Percentiles rank a stretch among this genome's conserved stretches.
These are phyloP conservation scores for Clarias fuscus DNA, from an alignment of 2,797 vertebrate genomes.

Conservation along the genomic window DNA sequence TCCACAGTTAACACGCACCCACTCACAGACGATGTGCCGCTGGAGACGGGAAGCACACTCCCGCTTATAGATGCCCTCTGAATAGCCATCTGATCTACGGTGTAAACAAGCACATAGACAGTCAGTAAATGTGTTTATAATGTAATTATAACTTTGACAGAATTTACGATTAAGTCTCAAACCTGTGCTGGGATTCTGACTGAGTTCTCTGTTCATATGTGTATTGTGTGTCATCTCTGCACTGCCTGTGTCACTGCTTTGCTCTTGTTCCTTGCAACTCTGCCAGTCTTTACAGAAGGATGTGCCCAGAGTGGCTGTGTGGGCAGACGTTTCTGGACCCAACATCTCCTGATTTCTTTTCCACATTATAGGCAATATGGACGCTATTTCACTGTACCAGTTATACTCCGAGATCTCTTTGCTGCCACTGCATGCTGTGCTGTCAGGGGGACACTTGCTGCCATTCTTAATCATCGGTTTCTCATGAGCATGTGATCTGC, in stretches of 20 bases:
- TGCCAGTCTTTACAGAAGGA: constrained; percentile 18
- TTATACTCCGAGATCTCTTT: neutral
- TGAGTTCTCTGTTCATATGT: neutral
- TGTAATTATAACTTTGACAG: neutral
- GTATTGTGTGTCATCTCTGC: neutral
- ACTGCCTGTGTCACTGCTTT: neutral
- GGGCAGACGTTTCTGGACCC: neutral
- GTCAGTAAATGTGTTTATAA: constrained; percentile 5
- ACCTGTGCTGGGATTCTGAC: neutral
- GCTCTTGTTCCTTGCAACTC: constrained; percentile 12
- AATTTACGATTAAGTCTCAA: neutral
- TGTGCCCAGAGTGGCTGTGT: neutral
- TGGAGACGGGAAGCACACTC: neutral
- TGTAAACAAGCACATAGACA: neutral
- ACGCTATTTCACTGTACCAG: constrained; percentile 10
- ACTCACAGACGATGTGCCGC: constrained; percentile 47
- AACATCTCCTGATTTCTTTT: neutral
- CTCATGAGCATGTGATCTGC: neutral
- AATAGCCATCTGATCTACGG: neutral
- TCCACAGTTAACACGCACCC: constrained; percentile 45
- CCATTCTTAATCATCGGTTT: neutral
- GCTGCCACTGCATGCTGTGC: neutral
- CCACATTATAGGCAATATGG: neutral
- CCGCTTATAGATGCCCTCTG: neutral
- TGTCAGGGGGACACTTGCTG: neutral